These are phyloP conservation scores for Sinosuthora webbiana DNA, from an alignment of 2,113 vertebrate genomes.

Conservation along the genomic window DNA sequence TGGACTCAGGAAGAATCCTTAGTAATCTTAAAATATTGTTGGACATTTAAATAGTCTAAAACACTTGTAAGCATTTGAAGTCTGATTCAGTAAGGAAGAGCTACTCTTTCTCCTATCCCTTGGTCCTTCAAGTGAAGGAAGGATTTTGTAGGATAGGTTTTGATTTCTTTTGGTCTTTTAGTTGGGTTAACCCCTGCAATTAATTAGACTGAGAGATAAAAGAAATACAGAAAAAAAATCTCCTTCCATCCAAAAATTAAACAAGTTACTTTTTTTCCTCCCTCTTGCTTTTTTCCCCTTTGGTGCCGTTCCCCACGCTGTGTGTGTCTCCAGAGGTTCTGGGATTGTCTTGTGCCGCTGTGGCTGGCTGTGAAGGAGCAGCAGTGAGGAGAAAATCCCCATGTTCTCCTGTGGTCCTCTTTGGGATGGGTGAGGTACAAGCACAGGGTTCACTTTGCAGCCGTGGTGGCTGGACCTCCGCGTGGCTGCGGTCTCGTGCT, in stretches of 20 bases:
- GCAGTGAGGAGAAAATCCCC: not conserved
- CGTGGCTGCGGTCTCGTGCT: not conserved
- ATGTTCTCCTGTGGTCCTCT: not conserved
- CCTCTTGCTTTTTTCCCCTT: not conserved
- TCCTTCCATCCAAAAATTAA: not conserved
- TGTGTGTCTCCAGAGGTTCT: not conserved
- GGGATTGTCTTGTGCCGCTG: fast-evolving
- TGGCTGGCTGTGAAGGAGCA: not conserved
- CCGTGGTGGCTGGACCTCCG: not conserved
- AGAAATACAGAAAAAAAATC: not conserved
- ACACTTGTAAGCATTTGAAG: not conserved
- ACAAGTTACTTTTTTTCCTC: not conserved
- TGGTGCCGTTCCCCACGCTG: not conserved
- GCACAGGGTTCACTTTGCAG: fast-evolving
- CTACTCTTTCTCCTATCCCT: not conserved
- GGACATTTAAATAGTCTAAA: not conserved
- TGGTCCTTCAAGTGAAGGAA: not conserved
- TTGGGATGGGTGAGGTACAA: not conserved
- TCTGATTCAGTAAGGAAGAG: not conserved
- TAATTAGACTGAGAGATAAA: not conserved
- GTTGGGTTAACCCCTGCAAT: not conserved
- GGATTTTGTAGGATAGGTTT: not conserved
- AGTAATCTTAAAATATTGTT: not conserved
- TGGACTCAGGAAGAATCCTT: not conserved
- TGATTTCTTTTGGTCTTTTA: not conserved